A percentile compares a stretch with the other conserved stretches of the same genome.
Conservation (phyloP, 2,113 vertebrate species). For the Nothobranchius furzeri region DNA sequence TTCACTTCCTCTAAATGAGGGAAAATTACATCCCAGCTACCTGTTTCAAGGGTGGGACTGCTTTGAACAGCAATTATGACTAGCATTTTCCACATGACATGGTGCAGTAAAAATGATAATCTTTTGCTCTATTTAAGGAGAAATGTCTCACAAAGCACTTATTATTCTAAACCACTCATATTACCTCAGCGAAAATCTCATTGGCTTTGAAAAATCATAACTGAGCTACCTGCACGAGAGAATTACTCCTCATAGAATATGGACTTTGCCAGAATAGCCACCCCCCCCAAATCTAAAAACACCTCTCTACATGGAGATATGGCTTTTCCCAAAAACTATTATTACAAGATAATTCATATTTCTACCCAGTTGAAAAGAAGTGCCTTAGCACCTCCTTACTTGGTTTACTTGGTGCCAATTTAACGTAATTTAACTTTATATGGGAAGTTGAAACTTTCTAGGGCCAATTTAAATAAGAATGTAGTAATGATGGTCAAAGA, state of each 20-base stretch:
- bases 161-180: constrained; percentile 63
- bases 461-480: neutral
- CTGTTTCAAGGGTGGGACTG: constrained; percentile 45
- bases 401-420: constrained; percentile 23
- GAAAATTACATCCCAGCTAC: constrained; percentile 34
- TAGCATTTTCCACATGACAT: constrained; percentile 34
- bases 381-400: constrained; percentile 6
- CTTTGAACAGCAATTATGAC: constrained; percentile 42
- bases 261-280: constrained; percentile 36
- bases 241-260: constrained; percentile 60
- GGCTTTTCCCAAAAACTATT: constrained; percentile 33
- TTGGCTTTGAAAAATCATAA: constrained; percentile 44
- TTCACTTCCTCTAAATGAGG: constrained; percentile 29
- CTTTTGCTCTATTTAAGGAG: constrained; percentile 46
- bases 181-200: constrained; percentile 47
- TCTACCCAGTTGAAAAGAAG: constrained; percentile 12
- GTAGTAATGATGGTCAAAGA: neutral
- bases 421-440: constrained; percentile 8
- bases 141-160: constrained; percentile 39
- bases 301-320: constrained; percentile 19
- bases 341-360: constrained; percentile 52
- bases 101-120: constrained; percentile 39
- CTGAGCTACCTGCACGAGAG: constrained; percentile 50
- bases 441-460: neutral
- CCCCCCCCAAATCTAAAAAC: constrained; percentile 17